Base-by-base conservation (phyloP, 2,888 invertebrate species). In the Ormyrus nitidulus region DNA sequence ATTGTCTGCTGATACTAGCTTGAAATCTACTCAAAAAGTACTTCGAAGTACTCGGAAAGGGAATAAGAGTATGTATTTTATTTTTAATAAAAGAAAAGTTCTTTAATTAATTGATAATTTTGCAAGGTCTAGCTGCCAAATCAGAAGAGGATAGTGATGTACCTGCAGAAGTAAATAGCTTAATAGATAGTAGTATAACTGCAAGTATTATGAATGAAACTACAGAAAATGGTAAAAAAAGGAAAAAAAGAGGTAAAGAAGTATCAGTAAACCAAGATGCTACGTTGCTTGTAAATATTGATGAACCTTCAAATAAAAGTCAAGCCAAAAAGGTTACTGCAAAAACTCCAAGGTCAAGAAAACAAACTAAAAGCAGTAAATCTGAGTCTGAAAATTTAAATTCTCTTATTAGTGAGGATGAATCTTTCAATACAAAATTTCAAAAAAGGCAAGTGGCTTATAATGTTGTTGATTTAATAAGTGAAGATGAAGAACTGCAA, bases 11-110 rank as follows among this genome's bases (percentile, higher is more conserved):
- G 80, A 84, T 58, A 66, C 65, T 61, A 76, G 80, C 68, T 53
- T 68, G 11, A 68, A 74, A 34, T 71, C 76, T 75, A 49, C 64
- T 53, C 34, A 71, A 34, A 81, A 79, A n/a, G 69, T 70, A 59
- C 71, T 80, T 6, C 65, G 79, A 7, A 81, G 70, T 61, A 80
- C 76, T 65, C 68, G 71, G 8, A 77, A 82, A 7, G 73, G 59
- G 44, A 81, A 75, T 9, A 84, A 81, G 82, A 83, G 82, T 82
- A 74, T 76, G 75, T 64, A 44, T 48, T 56, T 58, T 6, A 46
- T 34, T 53, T 54, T 48, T 56, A 62, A 19, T 44, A 19, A 51
- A 69, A 7, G 59, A 19, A 10, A 9, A 10, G 3, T 53, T 10
- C 19, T 65, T 46, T 34, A 34, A 59, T 58, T 46, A 34, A 70